Evolutionary conservation across 1,140 invertebrate genomes (phyloP).

Genomic region (Ceratosolen solmsi): DNA sequence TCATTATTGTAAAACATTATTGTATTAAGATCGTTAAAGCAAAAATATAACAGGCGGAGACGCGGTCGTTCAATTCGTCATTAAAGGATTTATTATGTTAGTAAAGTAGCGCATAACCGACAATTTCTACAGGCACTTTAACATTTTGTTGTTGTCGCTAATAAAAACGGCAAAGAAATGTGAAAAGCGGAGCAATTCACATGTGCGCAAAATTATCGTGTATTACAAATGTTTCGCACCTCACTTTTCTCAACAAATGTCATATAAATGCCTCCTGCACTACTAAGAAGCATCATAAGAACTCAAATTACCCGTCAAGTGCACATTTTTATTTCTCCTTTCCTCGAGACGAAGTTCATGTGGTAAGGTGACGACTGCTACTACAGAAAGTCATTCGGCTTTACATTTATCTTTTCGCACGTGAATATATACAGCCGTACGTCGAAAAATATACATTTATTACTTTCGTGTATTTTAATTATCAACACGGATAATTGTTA

Average conservation of each 20-base stretch:
- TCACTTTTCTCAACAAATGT: not conserved
- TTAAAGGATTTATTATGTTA: too few relatives aligned
- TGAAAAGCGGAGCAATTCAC: not conserved
- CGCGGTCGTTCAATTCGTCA: too few relatives aligned
- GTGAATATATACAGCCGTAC: not conserved
- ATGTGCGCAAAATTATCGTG: not conserved
- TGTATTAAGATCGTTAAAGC: too few relatives aligned
- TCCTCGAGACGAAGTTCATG: not conserved
- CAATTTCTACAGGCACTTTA: not conserved
- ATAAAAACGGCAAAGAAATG: not conserved
- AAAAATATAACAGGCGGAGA: too few relatives aligned
- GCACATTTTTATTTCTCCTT: not conserved
- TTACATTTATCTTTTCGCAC: not conserved
- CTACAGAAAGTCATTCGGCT: not conserved
- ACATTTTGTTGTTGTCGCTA: slow-evolving; percentile 7
- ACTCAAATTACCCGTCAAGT: slow-evolving; percentile 6
- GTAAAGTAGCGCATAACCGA: not conserved
- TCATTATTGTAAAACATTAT: too few relatives aligned
- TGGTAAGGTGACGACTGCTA: not conserved
- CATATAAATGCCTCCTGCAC: not conserved
- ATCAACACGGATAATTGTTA: not conserved
- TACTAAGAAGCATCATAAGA: slow-evolving; percentile 18
- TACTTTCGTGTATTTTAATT: not conserved
- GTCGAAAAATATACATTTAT: not conserved
- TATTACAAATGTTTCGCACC: not conserved